Conservation (phyloP, 1,140 invertebrate species). For the Brachionus paranguensis region DNA sequence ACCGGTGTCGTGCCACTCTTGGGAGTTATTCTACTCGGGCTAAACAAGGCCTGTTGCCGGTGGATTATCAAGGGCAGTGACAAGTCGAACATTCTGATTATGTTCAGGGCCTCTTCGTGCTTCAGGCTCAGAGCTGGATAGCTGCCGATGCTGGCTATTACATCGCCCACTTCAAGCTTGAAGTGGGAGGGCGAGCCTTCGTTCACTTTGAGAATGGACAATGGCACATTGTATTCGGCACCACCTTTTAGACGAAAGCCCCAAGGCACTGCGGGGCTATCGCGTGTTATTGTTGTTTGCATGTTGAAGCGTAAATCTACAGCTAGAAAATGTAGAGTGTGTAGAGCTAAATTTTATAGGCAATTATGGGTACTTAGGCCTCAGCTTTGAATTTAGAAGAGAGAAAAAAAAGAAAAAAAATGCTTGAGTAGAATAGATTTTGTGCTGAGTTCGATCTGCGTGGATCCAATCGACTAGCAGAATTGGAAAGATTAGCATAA, state of each 20-base stretch:
- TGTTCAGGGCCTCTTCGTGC: conserved; percentile 36
- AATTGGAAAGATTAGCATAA: neutral
- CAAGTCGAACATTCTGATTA: conserved; percentile 40
- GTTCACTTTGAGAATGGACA: conserved; percentile 35
- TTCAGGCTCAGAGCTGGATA: neutral
- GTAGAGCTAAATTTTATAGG: neutral
- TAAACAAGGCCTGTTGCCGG: neutral
- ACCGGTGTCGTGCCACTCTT: neutral
- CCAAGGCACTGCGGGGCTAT: neutral
- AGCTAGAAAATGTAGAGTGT: neutral
- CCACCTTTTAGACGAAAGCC: conserved; percentile 40
- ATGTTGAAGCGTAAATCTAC: neutral
- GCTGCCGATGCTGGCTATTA: conserved; percentile 18
- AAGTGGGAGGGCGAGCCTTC: neutral
- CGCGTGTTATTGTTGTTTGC: conserved; percentile 22
- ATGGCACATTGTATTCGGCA: conserved; percentile 23
- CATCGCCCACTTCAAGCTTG: conserved; percentile 20
- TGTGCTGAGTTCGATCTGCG: neutral
- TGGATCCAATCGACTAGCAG: neutral
- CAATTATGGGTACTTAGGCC: conserved; percentile 19
- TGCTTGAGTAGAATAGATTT: neutral
- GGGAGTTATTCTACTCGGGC: neutral
- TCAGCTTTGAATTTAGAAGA: neutral
- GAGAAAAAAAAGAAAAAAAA: neutral
- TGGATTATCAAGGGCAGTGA: conserved; percentile 14